These are phyloP conservation scores for Raja brachyura DNA, from an alignment of 2,113 vertebrate species.

Conservation along the genomic window DNA sequence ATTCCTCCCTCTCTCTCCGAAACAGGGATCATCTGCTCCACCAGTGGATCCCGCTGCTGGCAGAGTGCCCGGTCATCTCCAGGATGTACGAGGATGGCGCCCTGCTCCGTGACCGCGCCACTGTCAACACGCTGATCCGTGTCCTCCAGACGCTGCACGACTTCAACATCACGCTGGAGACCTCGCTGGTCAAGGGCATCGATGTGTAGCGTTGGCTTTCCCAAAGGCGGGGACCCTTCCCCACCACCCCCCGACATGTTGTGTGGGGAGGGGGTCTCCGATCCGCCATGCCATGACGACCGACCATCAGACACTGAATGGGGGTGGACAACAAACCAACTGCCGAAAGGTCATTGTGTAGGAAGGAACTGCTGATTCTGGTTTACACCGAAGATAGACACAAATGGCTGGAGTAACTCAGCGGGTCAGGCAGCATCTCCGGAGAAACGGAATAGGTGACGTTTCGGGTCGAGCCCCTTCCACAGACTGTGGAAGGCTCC, in stretches of 20 bases:
- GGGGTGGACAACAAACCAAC: conserved; percentile 35
- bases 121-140: conserved; percentile 75
- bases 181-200: conserved; percentile 85
- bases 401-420: too few species aligned
- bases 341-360: background rate
- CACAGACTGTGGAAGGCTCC: too few species aligned
- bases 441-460: too few species aligned
- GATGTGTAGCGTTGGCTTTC: conserved; percentile 66
- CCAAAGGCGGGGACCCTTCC: background rate
- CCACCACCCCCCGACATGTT: background rate
- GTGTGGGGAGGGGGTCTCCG: background rate
- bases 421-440: too few species aligned
- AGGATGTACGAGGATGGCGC: conserved; percentile 85
- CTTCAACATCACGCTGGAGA: conserved; percentile 82
- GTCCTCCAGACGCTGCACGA: conserved; percentile 83
- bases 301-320: conserved; percentile 47
- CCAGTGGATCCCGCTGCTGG: conserved; percentile 85
- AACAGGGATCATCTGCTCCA: conserved; percentile 79
- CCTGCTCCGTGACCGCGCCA: conserved; percentile 75
- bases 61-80: conserved; percentile 69
- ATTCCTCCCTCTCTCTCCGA: background rate
- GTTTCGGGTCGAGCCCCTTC: too few species aligned
- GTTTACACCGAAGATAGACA: too few species aligned
- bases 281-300: background rate
- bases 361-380: too few species aligned